A percentile compares a stretch with the other conserved stretches of the same genome.
These are phyloP conservation scores for Bursaphelenchus okinawaensis DNA, from an alignment of 2,888 invertebrate genomes.

Conservation along the genomic window DNA sequence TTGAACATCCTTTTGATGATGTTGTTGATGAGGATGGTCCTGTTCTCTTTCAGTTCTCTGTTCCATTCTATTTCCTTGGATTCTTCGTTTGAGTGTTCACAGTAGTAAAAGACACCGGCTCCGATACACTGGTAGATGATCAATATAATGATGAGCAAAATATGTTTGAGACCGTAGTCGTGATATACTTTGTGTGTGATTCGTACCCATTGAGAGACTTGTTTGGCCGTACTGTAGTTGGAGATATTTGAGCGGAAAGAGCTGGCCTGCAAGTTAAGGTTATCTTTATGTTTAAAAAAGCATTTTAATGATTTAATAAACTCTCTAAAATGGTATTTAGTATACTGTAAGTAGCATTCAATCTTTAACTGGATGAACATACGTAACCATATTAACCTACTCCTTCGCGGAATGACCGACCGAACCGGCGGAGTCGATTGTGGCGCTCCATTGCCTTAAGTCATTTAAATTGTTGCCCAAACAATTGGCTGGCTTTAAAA, in stretches of 20 bases:
- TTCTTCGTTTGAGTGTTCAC: slow-evolving; percentile 36
- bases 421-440: not conserved
- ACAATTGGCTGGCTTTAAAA: not conserved
- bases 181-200: slow-evolving; percentile 39
- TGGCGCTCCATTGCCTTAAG: not conserved
- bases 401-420: slow-evolving; percentile 1
- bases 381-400: too few relatives aligned
- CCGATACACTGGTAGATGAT: slow-evolving; percentile 43
- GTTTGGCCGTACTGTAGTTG: not conserved
- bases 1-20: slow-evolving; percentile 45
- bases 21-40: slow-evolving; percentile 35
- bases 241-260: slow-evolving; percentile 8
- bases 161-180: slow-evolving; percentile 46
- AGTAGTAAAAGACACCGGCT: slow-evolving; percentile 41
- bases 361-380: too few relatives aligned
- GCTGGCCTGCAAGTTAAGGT: slow-evolving; percentile 7
- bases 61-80: slow-evolving; percentile 33
- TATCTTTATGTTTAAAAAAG: not conserved
- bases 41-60: slow-evolving; percentile 26
- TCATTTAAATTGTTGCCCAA: not conserved
- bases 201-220: slow-evolving; percentile 36
- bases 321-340: not conserved
- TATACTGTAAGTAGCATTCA: not conserved
- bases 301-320: too few relatives aligned
- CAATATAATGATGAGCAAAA: slow-evolving; percentile 34